Evolutionary conservation across 2,888 invertebrate genomes (phyloP), one percentile per base, ranked within the genome.

Genomic region (Pseudanteris insignis): DNA sequence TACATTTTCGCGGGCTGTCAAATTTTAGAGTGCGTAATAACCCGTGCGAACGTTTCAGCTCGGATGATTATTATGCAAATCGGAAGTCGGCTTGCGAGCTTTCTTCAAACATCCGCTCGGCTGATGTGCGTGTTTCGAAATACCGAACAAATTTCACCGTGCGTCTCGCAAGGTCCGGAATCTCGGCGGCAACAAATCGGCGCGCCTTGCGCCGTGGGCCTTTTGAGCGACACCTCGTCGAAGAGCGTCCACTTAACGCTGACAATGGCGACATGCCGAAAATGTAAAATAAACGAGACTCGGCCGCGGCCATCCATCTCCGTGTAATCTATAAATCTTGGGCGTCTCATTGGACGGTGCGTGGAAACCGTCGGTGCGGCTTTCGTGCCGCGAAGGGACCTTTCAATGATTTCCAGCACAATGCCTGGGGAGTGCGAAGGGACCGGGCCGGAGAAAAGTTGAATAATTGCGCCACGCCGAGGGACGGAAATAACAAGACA

Each of bases 211-310:
- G 40, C 37, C 40, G 41, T 21, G n/a, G 18, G 34, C 51, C 41
- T 43, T 53, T 36, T 37, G 53, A 37, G 30, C 53, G 53, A 53
- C 53, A 53, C 53, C 53, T 53, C 37, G 50, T 10, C 41, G 34
- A 41, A 51, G 51, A 34, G 13, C n/a, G 25, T 41, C 33, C 53
- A 43, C 53, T 53, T 37, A 37, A 53, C 10, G 11, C 44, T 25
- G 53, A 54, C 53, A 54, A 54, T 54, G 38, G 32, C 53, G 44
- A 37, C 53, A 38, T 18, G 10, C 44, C 44, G 44, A 54, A 44
- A 54, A 37, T 38, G 53, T 53, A 18, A 44, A 54, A 54, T 54
- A 54, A 54, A 54, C 53, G 53, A 54, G 44, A 14, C 43, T 30
- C 43, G 53, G 28, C 34, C 53, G 37, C 53, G 34, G 25, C 38